Evolutionary conservation across 2,113 vertebrate species (phyloP).

Genomic region (Apeltes quadracus): DNA sequence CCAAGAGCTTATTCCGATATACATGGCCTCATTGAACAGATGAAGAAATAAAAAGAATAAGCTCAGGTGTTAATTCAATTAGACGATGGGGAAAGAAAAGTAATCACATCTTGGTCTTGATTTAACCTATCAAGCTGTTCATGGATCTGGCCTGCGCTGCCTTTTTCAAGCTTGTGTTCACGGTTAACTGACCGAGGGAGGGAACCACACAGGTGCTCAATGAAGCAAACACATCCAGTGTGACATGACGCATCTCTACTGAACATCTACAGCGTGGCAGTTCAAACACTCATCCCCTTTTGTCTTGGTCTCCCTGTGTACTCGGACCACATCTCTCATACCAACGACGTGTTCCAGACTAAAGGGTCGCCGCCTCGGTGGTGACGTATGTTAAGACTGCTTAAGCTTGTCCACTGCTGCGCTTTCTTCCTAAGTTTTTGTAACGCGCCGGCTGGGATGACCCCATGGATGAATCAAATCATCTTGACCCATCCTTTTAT

Average conservation of each 20-base stretch:
- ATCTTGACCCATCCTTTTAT: conserved; percentile 51
- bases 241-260: neutral
- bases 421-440: conserved; percentile 35
- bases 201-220: too few relatives aligned
- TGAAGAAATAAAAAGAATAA: neutral
- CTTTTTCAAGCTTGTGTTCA: neutral
- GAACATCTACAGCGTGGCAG: neutral
- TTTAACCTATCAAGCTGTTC: neutral
- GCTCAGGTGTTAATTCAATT: neutral
- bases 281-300: neutral
- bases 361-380: conserved; percentile 4
- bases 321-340: conserved; percentile 8
- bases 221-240: too few relatives aligned
- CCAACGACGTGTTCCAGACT: conserved; percentile 19
- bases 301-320: neutral
- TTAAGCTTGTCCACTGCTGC: conserved; percentile 36
- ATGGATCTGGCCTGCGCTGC: neutral
- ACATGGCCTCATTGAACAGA: neutral
- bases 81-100: too few relatives aligned
- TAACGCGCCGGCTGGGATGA: neutral
- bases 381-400: conserved; percentile 17
- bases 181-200: too few relatives aligned
- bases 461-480: conserved; percentile 41
- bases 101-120: too few relatives aligned
- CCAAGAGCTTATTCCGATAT: neutral